Evolutionary conservation across 2,797 vertebrate species (phyloP).

Genomic region (Hydrophis major): DNA sequence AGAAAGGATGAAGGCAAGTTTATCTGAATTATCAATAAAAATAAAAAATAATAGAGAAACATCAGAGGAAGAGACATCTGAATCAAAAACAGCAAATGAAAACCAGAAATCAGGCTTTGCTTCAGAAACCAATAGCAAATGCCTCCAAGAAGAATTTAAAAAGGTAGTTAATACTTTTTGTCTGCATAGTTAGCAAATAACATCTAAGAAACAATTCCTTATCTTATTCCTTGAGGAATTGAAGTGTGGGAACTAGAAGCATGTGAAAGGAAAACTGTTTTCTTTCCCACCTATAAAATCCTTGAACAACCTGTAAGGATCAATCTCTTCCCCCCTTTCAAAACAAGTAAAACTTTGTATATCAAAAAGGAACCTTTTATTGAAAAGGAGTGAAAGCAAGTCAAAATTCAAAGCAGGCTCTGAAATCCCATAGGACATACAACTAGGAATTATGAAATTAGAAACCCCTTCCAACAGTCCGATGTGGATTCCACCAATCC

Average conservation of each 20-base stretch:
- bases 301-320: not conserved
- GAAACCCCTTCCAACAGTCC: too few relatives aligned
- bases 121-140: conserved; percentile 68
- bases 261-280: not conserved
- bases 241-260: not conserved
- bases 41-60: conserved; percentile 83
- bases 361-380: too few relatives aligned
- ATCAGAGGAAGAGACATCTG: conserved; percentile 79
- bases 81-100: conserved; percentile 62
- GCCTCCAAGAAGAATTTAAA: conserved; percentile 73
- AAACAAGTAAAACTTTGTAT: too few relatives aligned
- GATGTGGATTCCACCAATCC: too few relatives aligned
- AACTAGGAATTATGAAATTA: too few relatives aligned
- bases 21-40: conserved; percentile 76
- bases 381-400: too few relatives aligned
- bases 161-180: conserved; percentile 63
- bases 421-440: too few relatives aligned
- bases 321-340: too few relatives aligned
- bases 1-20: conserved; percentile 75
- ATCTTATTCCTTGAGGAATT: not conserved
- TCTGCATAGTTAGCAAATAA: not conserved
- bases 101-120: conserved; percentile 65
- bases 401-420: too few relatives aligned
- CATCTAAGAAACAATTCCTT: not conserved
- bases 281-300: not conserved